phyloP scores from a whole-genome alignment of 2,888 invertebrate genomes.

The Scaptomyza reducta region DNA sequence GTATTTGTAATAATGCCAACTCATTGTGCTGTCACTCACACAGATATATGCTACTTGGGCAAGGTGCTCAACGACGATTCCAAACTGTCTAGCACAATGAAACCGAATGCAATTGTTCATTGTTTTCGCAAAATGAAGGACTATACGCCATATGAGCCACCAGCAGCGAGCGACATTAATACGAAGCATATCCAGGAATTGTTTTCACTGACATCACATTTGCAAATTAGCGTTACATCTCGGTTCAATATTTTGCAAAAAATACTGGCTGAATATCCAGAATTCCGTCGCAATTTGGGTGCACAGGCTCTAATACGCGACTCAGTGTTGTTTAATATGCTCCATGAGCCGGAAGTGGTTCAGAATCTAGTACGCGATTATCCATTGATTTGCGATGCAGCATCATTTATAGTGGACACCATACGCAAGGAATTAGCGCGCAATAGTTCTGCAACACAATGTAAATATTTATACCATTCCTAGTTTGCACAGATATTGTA shows the following conservation, averaged over 20 bases:
- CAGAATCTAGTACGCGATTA: slow-evolving; percentile 88
- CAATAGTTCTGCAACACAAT: slow-evolving; percentile 73
- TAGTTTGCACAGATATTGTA: not conserved
- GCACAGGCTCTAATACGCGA: slow-evolving; percentile 90
- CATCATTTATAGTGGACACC: slow-evolving; percentile 84
- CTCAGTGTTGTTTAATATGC: slow-evolving; percentile 88
- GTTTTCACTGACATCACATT: slow-evolving; percentile 82
- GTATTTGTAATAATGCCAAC: slow-evolving; percentile 40
- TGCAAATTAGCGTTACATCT: slow-evolving; percentile 84
- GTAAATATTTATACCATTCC: slow-evolving; percentile 39
- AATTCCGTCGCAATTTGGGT: slow-evolving; percentile 88
- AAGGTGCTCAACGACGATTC: slow-evolving; percentile 86
- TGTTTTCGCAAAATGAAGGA: slow-evolving; percentile 84
- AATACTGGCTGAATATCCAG: slow-evolving; percentile 88
- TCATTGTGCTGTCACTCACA: slow-evolving; percentile 52
- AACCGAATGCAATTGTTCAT: slow-evolving; percentile 86
- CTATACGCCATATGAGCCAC: slow-evolving; percentile 67
- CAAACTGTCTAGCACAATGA: slow-evolving; percentile 85
- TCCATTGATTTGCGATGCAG: slow-evolving; percentile 88
- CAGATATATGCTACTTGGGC: slow-evolving; percentile 89
- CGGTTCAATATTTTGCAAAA: slow-evolving; percentile 86
- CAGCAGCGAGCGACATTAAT: slow-evolving; percentile 61
- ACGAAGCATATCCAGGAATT: slow-evolving; percentile 73
- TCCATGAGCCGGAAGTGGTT: slow-evolving; percentile 88
- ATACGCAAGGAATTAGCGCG: slow-evolving; percentile 83